A percentile compares a stretch with the other conserved stretches of the same genome.
These are phyloP conservation scores for Temnothorax ravouxi DNA, from an alignment of 2,888 invertebrate species.

Conservation along the genomic window DNA sequence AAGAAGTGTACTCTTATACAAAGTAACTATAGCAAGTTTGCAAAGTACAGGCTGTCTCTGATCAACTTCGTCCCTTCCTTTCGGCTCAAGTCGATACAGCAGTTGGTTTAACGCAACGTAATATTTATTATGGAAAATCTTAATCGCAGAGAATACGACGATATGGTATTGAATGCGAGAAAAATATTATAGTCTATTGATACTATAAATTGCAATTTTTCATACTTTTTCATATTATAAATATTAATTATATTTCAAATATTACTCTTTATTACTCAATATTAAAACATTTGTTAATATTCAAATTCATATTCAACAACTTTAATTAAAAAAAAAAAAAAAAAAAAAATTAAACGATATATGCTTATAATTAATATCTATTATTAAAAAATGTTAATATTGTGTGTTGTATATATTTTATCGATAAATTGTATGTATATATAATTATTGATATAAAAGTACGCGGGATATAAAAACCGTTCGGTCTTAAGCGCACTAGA, in stretches of 20 bases:
- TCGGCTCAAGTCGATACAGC: background rate
- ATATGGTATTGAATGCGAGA: slow-evolving; percentile 2
- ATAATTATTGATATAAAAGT: slow-evolving; percentile 31
- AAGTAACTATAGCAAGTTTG: slow-evolving; percentile 37
- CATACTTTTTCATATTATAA: background rate
- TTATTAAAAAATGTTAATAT: slow-evolving; percentile 34
- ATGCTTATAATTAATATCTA: slow-evolving; percentile 17
- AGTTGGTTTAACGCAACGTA: background rate
- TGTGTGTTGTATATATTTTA: slow-evolving; percentile 2
- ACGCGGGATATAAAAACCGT: background rate
- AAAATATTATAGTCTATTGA: slow-evolving; percentile 6
- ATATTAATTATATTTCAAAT: slow-evolving; percentile 4
- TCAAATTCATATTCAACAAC: slow-evolving; percentile 23
- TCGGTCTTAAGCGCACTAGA: background rate
- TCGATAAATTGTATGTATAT: slow-evolving; percentile 19
- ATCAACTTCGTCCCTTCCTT: slow-evolving; percentile 16
- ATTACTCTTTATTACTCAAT: slow-evolving; percentile 6
- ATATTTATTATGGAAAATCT: slow-evolving; percentile 18
- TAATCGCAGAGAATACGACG: slow-evolving; percentile 3
- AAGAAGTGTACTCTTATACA: slow-evolving; percentile 27
- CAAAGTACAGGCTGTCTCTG: slow-evolving; percentile 25
- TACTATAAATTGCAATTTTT: slow-evolving; percentile 9
- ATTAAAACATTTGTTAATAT: slow-evolving; percentile 34
- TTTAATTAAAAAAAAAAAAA: background rate
- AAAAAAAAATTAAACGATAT: slow-evolving; percentile 22